Base-by-base conservation (phyloP, 2,888 invertebrate species). In the Drosophila melanocephala region DNA sequence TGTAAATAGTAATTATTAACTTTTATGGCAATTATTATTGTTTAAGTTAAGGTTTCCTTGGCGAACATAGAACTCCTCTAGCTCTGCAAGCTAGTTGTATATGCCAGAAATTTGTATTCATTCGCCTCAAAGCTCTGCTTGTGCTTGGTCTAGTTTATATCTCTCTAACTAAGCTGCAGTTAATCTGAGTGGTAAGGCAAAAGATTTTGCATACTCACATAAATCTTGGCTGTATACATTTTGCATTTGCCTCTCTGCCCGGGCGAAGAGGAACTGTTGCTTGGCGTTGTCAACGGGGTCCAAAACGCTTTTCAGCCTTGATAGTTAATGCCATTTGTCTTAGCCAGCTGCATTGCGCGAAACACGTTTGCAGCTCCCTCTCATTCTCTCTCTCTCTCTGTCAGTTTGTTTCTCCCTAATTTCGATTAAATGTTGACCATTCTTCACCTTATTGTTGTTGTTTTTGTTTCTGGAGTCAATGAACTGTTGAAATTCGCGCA, bases 281-380 rank as follows among this genome's bases (percentile, higher is more conserved):
- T 47, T 70, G 71, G 50, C 56, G 44, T 71, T 69, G 69, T 69
- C 42, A 71, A 57, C 72, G 19, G 26, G 1, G 14, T 42, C 32
- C 39, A 26, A 44, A 22, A 10, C 51, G 42, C 51, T 52, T 71
- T 26, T 39, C 16, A 57, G 68, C 68, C 71, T 70, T 69, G 69
- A 71, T 69, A 71, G 28, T 72, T 69, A 52, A 71, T 71, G 69
- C 72, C 69, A 71, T 69, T 71, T 69, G 58, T 69, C 69, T 68
- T 71, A 58, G 56, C 69, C 72, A 69, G 69, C 69, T 69, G 69
- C 69, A 69, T 58, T 71, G 72, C 35, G 51, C n/a, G 58, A 69
- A 69, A 69, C 69, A 69, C 69, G 69, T 69, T 69, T 69, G 50
- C 39, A 3, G 30, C 19, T 33, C n/a, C 19, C 16, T 14, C 28